Percentiles rank a stretch among this genome's conserved stretches.
These are phyloP conservation scores for Lacanobia oleracea DNA, from an alignment of 2,888 invertebrate genomes.

Conservation along the genomic window DNA sequence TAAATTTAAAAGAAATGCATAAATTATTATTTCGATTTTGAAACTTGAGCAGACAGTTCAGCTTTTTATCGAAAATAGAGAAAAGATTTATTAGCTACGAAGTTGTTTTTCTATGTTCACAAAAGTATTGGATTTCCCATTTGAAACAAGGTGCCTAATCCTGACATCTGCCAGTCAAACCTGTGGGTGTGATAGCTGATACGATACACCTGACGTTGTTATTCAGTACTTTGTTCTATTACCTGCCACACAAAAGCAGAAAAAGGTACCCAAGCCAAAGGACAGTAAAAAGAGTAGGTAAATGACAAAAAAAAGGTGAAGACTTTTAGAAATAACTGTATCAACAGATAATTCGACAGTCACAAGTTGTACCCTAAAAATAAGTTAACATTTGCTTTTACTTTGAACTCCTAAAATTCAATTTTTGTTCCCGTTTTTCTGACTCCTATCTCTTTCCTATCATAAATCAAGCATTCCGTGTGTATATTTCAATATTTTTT, in stretches of 20 bases:
- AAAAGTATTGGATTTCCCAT: conserved; percentile 52
- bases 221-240: conserved; percentile 19
- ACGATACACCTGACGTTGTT: conserved; percentile 33
- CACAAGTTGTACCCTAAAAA: not conserved
- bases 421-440: conserved; percentile 17
- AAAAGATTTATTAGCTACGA: conserved; percentile 25
- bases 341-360: not conserved
- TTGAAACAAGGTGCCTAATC: conserved; percentile 35
- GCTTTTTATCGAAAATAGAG: conserved; percentile 23
- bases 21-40: not conserved
- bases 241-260: conserved; percentile 19
- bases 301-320: not conserved
- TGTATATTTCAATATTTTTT: conserved; percentile 47
- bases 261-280: not conserved
- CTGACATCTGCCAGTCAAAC: conserved; percentile 59
- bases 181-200: conserved; percentile 28
- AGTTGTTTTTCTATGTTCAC: conserved; percentile 30
- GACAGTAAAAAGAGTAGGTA: not conserved
- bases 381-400: conserved; percentile 9
- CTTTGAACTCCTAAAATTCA: conserved; percentile 11
- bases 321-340: not conserved
- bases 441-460: conserved; percentile 38
- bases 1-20: conserved; percentile 3
- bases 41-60: conserved; percentile 10
- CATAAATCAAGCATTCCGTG: conserved; percentile 60